A percentile compares a stretch with the other conserved stretches of the same genome.
phyloP scores from a whole-genome alignment of 2,113 vertebrate genomes.

The Natator depressus region DNA sequence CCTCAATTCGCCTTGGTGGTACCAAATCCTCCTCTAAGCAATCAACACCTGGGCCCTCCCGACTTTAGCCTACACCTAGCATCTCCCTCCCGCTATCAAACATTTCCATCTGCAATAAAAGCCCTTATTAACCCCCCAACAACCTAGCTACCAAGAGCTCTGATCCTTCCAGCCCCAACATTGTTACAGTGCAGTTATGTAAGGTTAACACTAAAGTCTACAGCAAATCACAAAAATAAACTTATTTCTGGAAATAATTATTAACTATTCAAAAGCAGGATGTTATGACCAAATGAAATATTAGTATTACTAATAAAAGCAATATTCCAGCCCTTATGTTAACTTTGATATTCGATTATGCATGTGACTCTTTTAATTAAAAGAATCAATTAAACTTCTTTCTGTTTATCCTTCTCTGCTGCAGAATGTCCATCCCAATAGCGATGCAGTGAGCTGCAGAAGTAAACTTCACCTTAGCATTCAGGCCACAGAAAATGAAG shows the following conservation, averaged over 20 bases:
- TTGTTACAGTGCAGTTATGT: background rate
- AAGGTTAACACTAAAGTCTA: background rate
- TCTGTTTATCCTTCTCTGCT: background rate
- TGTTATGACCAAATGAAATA: background rate
- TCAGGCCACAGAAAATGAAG: constrained; percentile 63
- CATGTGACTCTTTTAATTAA: background rate
- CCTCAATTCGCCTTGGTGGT: background rate
- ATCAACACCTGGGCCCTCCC: background rate
- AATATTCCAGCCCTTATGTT: background rate
- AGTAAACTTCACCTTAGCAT: constrained; percentile 59
- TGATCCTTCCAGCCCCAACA: background rate
- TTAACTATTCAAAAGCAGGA: background rate
- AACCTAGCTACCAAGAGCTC: background rate
- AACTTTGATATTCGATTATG: background rate
- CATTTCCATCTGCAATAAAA: background rate
- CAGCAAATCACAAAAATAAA: background rate
- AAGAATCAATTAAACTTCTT: background rate
- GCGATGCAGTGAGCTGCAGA: constrained; percentile 35
- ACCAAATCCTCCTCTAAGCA: background rate
- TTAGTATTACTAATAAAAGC: background rate
- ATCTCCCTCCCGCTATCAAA: constrained; percentile 8
- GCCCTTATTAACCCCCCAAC: background rate
- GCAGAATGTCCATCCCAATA: background rate
- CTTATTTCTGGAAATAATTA: background rate
- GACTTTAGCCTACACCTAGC: constrained; percentile 17